These are phyloP conservation scores for Actinopyga echinites DNA, from an alignment of 53 echinoderm and acorn worm genomes.

Conservation along the genomic window DNA sequence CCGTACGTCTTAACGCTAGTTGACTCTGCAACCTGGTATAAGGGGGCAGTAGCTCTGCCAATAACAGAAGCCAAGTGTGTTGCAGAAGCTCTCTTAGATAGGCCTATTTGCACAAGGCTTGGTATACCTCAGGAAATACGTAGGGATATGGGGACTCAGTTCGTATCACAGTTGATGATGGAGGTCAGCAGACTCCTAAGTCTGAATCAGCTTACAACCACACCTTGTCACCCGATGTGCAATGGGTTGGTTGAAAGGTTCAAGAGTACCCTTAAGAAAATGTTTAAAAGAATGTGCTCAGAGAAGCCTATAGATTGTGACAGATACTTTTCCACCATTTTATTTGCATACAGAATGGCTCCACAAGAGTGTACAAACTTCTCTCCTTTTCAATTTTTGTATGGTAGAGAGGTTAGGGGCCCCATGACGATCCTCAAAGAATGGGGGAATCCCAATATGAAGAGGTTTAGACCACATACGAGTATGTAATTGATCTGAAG, in stretches of 20 bases:
- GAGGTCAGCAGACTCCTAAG: background rate
- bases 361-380: background rate
- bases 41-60: too few species aligned
- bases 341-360: background rate
- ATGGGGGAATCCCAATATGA: background rate
- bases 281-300: background rate
- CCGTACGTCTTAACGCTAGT: background rate
- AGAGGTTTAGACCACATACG: background rate
- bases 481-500: background rate
- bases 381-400: background rate
- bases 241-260: conserved; percentile 8
- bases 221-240: conserved; percentile 13
- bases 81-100: background rate
- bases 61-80: background rate
- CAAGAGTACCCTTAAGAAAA: conserved; percentile 8
- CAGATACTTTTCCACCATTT: background rate
- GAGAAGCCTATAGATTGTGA: background rate
- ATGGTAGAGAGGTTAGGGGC: background rate
- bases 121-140: background rate
- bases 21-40: background rate
- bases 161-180: background rate
- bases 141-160: background rate
- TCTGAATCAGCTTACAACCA: background rate
- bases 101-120: background rate
- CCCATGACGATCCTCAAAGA: background rate